Evolutionary conservation across 2,888 invertebrate genomes (phyloP), one percentile per base, ranked within the genome.

Genomic region (Drosophila meridiana): DNA sequence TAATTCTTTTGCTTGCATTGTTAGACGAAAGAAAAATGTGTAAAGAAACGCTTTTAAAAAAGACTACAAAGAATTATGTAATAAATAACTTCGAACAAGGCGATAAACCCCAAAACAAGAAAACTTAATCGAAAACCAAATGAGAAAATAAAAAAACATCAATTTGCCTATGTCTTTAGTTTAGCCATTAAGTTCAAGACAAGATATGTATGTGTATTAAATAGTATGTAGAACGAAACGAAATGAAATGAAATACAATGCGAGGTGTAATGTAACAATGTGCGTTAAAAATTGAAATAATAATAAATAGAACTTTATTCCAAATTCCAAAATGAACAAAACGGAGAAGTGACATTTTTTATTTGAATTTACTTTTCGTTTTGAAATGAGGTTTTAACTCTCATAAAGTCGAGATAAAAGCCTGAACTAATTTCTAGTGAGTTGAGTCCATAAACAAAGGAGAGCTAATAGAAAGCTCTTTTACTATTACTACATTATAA

Each of bases 151-250:
- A 57, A 50, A 20, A 73, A 69, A 80, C 70, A 81, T 78, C 68
- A 66, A 82, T 79, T 52, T 81, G 89, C 83, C 82, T 89, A 76
- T 47, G 73, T 82, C 74, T 85, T 87, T 87, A 87, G 85, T 87
- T 89, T 82, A 86, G 87, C 74, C 40, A 72, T 71, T 89, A 85
- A 89, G 89, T 89, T 85, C 89, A 84, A 87, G 87, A 85, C 78
- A 84, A 84, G 78, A 69, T 75, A 83, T 78, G 82, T 75, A 83
- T 78, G 82, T 89, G 85, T 87, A 89, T 89, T 86, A 89, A 86
- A 80, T 86, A 89, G 85, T 87, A 64, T 87, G 80, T 86, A 86
- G 88, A 77, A 63, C 45, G 74, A 75, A 60, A 64, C 45, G 72
- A 74, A 58, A 63, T 53, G 28, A 45, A 43, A 20, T 43, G 43